Evolutionary conservation across 2,888 invertebrate species (phyloP), one percentile per base, ranked within the genome.

Genomic region (Keiferia lycopersicella): DNA sequence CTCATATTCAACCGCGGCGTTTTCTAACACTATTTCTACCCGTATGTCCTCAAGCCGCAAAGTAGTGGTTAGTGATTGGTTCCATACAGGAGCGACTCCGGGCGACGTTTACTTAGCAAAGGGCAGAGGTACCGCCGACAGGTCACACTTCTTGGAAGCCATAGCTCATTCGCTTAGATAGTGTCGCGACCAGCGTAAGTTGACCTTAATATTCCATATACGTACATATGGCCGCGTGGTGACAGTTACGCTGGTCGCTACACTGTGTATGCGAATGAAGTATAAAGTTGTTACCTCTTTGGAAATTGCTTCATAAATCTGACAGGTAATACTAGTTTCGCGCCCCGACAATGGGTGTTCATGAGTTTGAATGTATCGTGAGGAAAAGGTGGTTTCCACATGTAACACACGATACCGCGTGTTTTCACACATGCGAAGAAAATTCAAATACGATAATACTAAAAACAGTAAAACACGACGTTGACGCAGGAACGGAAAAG

Each of bases 11-110:
- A 53, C 11, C 22, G 51, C 22, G 26, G 56, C 61, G 34, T 22
- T 16, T 16, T 22, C 41, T 26, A n/a, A 11, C 59, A 16, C 61
- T 65, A 60, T 56, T 18, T 10, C 0, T 1, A 7, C 64, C 59
- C 68, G 67, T 70, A 56, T 67, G 61, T 69, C 59, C 26, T 63
- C 64, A 58, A 64, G 64, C 65, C 59, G 64, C 66, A 65, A 66
- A 70, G 70, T 67, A 71, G 73, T 77, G 66, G 72, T 80, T 79
- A 78, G 66, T 69, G 73, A 80, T 80, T 80, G 41, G 80, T 79
- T 80, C 76, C 78, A 69, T 66, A 68, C 62, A 64, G 66, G 65
- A 50, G 68, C 66, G 66, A 72, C 69, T 70, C 65, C 66, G 58
- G 72, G 69, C 57, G 62, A 62, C 41, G 62, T 41, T 62, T 61